Evolutionary conservation across 2,113 vertebrate genomes (phyloP), one percentile per base, ranked within the genome.

Genomic region (Cyanoderma ruficeps): DNA sequence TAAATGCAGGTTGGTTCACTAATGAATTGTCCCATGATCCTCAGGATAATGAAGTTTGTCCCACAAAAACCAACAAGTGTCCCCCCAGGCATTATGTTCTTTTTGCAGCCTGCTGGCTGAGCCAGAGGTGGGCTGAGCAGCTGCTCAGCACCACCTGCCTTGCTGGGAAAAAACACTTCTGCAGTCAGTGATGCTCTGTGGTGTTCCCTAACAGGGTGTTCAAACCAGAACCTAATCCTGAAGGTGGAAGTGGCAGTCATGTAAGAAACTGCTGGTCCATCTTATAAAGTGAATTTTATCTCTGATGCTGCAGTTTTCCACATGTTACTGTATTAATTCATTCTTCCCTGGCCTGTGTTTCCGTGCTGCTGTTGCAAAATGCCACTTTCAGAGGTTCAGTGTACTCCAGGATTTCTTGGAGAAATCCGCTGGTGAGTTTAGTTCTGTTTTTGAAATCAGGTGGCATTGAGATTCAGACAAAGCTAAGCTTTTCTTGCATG

Each of bases 71-170:
- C 39, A 57, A 1, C 6, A 47, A 44, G 16, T 46, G 50, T 82
- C 8, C 1, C 39, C 10, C 7, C 0, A 5, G 47, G 42, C 23
- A 16, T 41, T 50, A 3, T 41, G 27, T 23, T 63, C 39, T 65
- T 74, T 52, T 59, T 35, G 41, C 37, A 52, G 35, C 47, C 79
- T 79, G 12, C 20, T 70, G 53, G 27, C 56, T 76, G 75, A 92
- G 35, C 21, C 79, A 77, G 53, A n/a, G 53, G 31, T n/a, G 15
- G 13, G 22, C 47, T 68, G 81, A 61, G 42, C 3, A 2, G n/a
- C 35, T 55, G 27, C 46, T 27, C 10, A 46, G 60, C 56, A 59
- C 20, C 21, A 46, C 25, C 25, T 71, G 64, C 60, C 59, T 77
- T 50, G 50, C 50, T 61, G 15, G 18, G 15, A 52, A 42, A 14